Percentiles rank a stretch among this genome's conserved stretches.
Evolutionary conservation across 2,113 vertebrate species (phyloP).

Genomic region (Cromileptes altivelis): DNA sequence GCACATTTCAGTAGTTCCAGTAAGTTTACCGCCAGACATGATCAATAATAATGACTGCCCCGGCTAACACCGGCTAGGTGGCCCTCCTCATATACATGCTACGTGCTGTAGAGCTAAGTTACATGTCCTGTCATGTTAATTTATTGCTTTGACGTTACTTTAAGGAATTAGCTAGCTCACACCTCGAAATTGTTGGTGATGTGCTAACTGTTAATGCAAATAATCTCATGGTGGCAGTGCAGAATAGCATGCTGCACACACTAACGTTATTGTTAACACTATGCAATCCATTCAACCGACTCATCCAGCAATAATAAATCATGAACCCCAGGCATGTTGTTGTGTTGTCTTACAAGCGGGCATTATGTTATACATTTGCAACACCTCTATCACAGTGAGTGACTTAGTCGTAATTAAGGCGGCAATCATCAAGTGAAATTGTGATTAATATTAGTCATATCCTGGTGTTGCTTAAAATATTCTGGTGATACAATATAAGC

Average conservation of each 20-base stretch:
- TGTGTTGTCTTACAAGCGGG: neutral
- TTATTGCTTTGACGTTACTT: constrained; percentile 1
- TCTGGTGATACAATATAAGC: neutral
- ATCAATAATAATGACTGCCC: constrained; percentile 61
- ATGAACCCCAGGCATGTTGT: neutral
- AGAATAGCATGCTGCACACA: constrained; percentile 1
- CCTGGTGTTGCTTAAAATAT: neutral
- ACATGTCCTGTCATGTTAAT: neutral
- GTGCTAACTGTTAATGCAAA: constrained; percentile 38
- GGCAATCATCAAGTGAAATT: neutral
- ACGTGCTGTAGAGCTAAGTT: constrained; percentile 4
- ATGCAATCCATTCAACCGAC: neutral
- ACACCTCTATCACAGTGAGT: constrained; percentile 21
- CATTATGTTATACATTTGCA: neutral
- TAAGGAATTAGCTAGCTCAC: constrained; percentile 44
- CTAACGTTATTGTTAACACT: neutral
- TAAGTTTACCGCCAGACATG: constrained; percentile 79
- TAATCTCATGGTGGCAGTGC: constrained; percentile 19
- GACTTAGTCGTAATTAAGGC: neutral
- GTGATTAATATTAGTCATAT: neutral
- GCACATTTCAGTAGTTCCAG: constrained; percentile 72
- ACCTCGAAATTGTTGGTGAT: constrained; percentile 33
- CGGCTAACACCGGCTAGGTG: constrained; percentile 74
- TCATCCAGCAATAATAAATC: neutral
- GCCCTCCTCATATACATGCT: constrained; percentile 41